These are phyloP conservation scores for Sinhomidia bicolor DNA, from an alignment of 2,888 invertebrate genomes.

Conservation along the genomic window DNA sequence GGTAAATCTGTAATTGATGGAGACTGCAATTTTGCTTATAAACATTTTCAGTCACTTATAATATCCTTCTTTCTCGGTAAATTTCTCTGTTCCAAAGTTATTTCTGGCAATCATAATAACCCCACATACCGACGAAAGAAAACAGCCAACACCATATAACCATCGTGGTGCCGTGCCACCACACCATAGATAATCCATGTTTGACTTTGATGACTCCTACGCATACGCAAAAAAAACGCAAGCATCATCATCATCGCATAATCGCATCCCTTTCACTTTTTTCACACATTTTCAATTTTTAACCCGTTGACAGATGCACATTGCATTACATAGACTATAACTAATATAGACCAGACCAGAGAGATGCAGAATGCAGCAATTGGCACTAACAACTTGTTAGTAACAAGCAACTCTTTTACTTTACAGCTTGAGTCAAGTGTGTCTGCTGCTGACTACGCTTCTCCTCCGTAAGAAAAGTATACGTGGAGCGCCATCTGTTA, in stretches of 20 bases:
- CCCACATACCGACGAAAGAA: not conserved
- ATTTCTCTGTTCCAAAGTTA: constrained; percentile 28
- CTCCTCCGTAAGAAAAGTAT: too few relatives aligned
- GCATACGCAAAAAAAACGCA: constrained; percentile 31
- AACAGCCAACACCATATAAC: not conserved
- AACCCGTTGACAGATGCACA: not conserved
- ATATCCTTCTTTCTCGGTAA: not conserved
- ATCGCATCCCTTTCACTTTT: constrained; percentile 29
- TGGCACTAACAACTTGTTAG: too few relatives aligned
- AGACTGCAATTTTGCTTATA: constrained; percentile 75
- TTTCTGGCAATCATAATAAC: constrained; percentile 37
- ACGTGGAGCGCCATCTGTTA: too few relatives aligned
- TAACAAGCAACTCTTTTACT: too few relatives aligned
- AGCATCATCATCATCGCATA: not conserved
- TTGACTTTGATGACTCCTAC: constrained; percentile 20
- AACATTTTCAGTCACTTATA: constrained; percentile 74
- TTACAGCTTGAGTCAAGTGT: too few relatives aligned
- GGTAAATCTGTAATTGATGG: constrained; percentile 75
- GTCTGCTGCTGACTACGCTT: too few relatives aligned
- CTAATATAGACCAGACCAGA: too few relatives aligned
- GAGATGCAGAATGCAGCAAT: too few relatives aligned
- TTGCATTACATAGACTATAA: too few relatives aligned
- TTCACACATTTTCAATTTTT: not conserved
- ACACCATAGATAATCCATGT: not conserved
- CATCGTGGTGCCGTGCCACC: not conserved